A percentile compares a stretch with the other conserved stretches of the same genome.
Evolutionary conservation across 2,113 vertebrate species (phyloP).

Genomic region (Capreolus pygargus): DNA sequence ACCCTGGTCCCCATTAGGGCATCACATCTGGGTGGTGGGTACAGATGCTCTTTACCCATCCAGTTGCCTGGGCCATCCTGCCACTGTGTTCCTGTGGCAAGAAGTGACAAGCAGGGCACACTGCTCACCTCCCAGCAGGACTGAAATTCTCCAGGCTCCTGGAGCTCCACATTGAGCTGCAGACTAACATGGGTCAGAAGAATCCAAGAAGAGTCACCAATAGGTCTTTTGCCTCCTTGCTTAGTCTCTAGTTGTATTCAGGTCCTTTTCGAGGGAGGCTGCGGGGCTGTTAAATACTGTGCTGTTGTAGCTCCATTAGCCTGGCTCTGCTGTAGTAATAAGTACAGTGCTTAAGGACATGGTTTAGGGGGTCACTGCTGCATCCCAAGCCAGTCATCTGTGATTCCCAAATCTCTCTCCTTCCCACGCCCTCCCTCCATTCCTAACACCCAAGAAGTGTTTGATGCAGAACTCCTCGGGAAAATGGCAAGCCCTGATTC

Average conservation of each 20-base stretch:
- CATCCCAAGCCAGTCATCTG: background rate
- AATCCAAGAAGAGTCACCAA: background rate
- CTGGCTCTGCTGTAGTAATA: background rate
- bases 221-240: background rate
- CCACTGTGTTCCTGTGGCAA: fast-evolving
- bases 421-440: background rate
- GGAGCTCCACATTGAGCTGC: background rate
- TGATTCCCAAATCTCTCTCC: background rate
- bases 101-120: background rate
- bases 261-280: background rate
- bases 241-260: background rate
- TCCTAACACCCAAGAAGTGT: background rate
- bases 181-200: background rate
- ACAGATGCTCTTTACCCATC: background rate
- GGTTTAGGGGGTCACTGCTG: too few species aligned
- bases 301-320: fast-evolving
- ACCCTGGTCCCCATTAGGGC: background rate
- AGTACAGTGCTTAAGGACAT: fast-evolving
- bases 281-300: background rate
- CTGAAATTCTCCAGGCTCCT: background rate
- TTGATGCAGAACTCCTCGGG: background rate
- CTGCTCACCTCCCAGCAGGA: background rate
- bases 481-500: fast-evolving
- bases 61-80: background rate
- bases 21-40: fast-evolving